Conservation (phyloP, 23 tunicate species). For the Oikopleura dioica region DNA sequence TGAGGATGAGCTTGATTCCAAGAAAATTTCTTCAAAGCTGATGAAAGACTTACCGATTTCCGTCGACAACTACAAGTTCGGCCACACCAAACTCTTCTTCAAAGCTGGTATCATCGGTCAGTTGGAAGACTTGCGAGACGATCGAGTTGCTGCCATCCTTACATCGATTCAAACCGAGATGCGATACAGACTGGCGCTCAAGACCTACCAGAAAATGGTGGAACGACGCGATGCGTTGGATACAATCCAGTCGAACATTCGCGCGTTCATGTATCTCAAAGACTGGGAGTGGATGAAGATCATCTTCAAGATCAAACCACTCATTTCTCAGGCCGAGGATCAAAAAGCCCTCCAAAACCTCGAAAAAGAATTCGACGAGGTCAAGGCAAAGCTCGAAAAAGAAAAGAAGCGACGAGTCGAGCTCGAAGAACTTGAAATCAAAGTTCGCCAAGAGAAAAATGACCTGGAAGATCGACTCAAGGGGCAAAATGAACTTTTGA, state of each 20-base stretch:
- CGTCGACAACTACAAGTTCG: conserved; percentile 46
- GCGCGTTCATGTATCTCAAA: conserved; percentile 55
- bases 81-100: conserved; percentile 83
- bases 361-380: conserved; percentile 48
- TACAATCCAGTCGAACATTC: conserved; percentile 60
- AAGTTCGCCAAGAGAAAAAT: conserved; percentile 70
- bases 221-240: conserved; percentile 36
- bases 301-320: conserved; percentile 93
- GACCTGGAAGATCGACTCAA: conserved; percentile 53
- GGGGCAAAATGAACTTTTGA: conserved; percentile 11
- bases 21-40: conserved; percentile 66
- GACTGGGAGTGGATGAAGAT: conserved; percentile 97
- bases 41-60: conserved; percentile 52
- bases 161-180: conserved; percentile 55
- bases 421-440: conserved; percentile 62
- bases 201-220: conserved; percentile 61
- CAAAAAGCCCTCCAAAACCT: conserved; percentile 57
- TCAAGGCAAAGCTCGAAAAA: conserved; percentile 31
- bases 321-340: conserved; percentile 71
- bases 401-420: conserved; percentile 86
- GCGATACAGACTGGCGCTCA: conserved; percentile 54
- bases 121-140: conserved; percentile 88
- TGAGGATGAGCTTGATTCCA: conserved; percentile 89
- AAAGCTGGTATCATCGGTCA: conserved; percentile 83
- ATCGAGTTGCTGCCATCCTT: conserved; percentile 41